Percentiles rank a stretch among this genome's conserved stretches.
phyloP scores from a whole-genome alignment of 2,797 vertebrate genomes.

The Mastacembelus armatus region DNA sequence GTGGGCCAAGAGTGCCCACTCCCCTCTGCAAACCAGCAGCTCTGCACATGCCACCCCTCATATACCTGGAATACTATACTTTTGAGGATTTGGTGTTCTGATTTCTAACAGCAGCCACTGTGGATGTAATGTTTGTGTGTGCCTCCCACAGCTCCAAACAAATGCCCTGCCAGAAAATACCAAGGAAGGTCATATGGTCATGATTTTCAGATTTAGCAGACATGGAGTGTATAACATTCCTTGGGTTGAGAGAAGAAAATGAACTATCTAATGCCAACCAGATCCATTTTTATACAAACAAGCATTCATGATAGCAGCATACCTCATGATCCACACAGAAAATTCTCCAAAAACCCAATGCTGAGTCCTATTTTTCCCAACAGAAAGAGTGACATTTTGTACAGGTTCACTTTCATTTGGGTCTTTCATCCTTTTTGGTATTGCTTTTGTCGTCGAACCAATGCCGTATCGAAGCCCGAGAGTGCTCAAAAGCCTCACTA shows the following conservation, averaged over 20 bases:
- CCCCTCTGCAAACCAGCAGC: conserved; percentile 43
- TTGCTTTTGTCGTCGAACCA: conserved; percentile 74
- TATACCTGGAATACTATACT: conserved; percentile 62
- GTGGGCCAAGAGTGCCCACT: conserved; percentile 70
- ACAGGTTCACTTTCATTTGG: conserved; percentile 69
- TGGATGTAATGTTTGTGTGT: conserved; percentile 62
- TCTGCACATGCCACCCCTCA: conserved; percentile 41
- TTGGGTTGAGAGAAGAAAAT: conserved; percentile 77
- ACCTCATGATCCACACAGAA: conserved; percentile 57
- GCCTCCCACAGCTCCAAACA: conserved; percentile 65
- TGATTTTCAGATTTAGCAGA: conserved; percentile 81
- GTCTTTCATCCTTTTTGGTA: conserved; percentile 67
- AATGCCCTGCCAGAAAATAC: conserved; percentile 70
- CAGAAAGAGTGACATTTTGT: conserved; percentile 42
- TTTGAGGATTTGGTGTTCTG: conserved; percentile 50
- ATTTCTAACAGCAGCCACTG: conserved; percentile 34
- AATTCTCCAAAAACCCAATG: conserved; percentile 45
- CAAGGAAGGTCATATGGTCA: conserved; percentile 80
- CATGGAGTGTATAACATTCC: conserved; percentile 80
- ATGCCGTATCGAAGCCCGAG: conserved; percentile 64
- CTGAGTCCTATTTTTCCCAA: conserved; percentile 37
- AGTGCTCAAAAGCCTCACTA: conserved; percentile 69
- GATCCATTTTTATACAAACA: conserved; percentile 75
- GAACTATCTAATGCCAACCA: conserved; percentile 74
- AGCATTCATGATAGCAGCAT: conserved; percentile 54